Percentiles rank a stretch among this genome's conserved stretches.
These are phyloP conservation scores for Delia radicum DNA, from an alignment of 1,140 invertebrate species.

Conservation along the genomic window DNA sequence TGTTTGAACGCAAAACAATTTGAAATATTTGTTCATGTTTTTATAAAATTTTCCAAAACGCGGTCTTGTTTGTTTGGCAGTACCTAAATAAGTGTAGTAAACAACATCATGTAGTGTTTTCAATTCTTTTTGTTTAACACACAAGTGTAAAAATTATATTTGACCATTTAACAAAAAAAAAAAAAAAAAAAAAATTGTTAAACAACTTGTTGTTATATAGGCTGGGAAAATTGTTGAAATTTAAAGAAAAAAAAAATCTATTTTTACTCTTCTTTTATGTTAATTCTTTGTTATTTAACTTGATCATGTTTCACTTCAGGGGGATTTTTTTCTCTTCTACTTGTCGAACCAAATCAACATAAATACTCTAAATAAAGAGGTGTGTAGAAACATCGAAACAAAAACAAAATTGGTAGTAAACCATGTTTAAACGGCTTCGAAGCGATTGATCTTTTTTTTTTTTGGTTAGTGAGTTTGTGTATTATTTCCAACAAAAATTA, in stretches of 20 bases:
- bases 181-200: neutral
- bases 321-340: neutral
- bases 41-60: too few species aligned
- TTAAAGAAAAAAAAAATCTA: too few species aligned
- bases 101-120: neutral
- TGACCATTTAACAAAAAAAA: neutral
- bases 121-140: neutral
- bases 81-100: too few species aligned
- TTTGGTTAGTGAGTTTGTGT: neutral
- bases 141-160: neutral
- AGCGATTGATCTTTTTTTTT: neutral
- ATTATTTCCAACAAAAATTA: neutral
- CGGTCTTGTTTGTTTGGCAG: too few species aligned
- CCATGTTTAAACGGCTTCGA: neutral
- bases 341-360: too few species aligned
- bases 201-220: neutral
- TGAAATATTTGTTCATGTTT: neutral
- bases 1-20: neutral
- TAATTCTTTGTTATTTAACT: neutral
- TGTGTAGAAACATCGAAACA: neutral
- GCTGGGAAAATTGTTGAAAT: too few species aligned
- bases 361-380: neutral
- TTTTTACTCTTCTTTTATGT: too few species aligned
- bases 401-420: neutral
- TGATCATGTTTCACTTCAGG: constrained; percentile 1